These are phyloP conservation scores for Zapornia atra DNA, from an alignment of 2,113 vertebrate genomes.

Conservation along the genomic window DNA sequence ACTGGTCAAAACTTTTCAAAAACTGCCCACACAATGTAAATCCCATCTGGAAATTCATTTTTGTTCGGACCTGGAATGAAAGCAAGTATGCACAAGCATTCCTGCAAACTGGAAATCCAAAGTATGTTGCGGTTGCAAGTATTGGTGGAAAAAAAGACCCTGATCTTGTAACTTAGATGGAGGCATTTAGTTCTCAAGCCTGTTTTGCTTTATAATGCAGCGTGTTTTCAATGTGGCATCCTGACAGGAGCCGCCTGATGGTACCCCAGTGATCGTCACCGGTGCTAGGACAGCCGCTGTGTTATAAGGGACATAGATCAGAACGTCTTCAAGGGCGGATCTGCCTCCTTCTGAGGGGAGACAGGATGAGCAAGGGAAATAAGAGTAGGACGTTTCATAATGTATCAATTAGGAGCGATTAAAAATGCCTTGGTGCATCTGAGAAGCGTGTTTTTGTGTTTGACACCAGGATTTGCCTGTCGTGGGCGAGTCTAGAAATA, in stretches of 20 bases:
- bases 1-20: constrained; percentile 5
- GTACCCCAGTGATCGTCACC: neutral
- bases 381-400: neutral
- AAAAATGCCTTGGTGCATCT: neutral
- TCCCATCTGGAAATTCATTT: constrained; percentile 38
- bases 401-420: neutral
- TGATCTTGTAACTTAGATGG: neutral
- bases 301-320: neutral
- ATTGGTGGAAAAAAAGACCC: neutral
- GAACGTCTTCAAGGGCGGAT: neutral
- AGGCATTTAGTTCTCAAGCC: neutral
- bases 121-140: neutral
- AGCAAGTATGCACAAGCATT: constrained; percentile 37
- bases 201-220: neutral
- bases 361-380: neutral
- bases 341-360: neutral
- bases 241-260: neutral
- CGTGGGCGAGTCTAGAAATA: neutral
- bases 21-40: constrained; percentile 25
- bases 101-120: constrained; percentile 42
- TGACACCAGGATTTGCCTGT: neutral
- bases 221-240: neutral
- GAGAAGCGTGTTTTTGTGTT: neutral
- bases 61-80: constrained; percentile 42
- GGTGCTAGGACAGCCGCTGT: neutral